phyloP scores from a whole-genome alignment of 2,797 vertebrate genomes.

The Florisuga fusca region DNA sequence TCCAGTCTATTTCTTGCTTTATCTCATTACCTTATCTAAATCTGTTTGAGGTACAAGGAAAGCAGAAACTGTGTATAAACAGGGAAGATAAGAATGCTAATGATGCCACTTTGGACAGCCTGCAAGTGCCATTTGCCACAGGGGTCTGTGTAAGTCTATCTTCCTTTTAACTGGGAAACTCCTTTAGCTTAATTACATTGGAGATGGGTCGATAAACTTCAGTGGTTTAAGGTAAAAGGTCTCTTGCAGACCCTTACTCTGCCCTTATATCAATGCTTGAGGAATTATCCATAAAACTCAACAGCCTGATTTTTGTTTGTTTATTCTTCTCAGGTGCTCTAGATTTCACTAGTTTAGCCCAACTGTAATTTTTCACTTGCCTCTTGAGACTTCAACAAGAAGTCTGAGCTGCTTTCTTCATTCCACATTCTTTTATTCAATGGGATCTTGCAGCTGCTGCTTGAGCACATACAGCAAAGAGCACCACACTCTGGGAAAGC shows the following conservation, averaged over 20 bases:
- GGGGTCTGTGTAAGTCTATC: not conserved
- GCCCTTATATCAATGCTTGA: not conserved
- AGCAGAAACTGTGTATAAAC: not conserved
- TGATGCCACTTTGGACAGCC: not conserved
- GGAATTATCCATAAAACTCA: not conserved
- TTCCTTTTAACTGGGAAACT: not conserved
- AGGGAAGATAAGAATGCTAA: not conserved
- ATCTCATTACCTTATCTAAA: not conserved
- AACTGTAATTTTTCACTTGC: slow-evolving; percentile 11
- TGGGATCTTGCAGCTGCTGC: slow-evolving; percentile 35
- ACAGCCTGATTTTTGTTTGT: not conserved
- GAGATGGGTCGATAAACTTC: not conserved
- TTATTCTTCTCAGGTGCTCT: slow-evolving; percentile 26
- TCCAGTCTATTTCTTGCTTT: not conserved
- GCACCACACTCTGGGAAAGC: slow-evolving; percentile 33
- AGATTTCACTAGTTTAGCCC: slow-evolving; percentile 25
- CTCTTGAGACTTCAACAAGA: not conserved
- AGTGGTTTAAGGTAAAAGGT: not conserved
- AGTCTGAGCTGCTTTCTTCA: not conserved
- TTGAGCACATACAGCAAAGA: slow-evolving; percentile 55
- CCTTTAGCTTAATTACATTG: not conserved
- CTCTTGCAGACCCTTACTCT: not conserved
- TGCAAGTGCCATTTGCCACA: not conserved
- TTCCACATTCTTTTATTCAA: slow-evolving; percentile 16
- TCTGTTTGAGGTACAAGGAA: not conserved